Evolutionary conservation across 2,797 vertebrate species (phyloP), one percentile per base, ranked within the genome.

Genomic region (Parauchenoglanis ngamensis): DNA sequence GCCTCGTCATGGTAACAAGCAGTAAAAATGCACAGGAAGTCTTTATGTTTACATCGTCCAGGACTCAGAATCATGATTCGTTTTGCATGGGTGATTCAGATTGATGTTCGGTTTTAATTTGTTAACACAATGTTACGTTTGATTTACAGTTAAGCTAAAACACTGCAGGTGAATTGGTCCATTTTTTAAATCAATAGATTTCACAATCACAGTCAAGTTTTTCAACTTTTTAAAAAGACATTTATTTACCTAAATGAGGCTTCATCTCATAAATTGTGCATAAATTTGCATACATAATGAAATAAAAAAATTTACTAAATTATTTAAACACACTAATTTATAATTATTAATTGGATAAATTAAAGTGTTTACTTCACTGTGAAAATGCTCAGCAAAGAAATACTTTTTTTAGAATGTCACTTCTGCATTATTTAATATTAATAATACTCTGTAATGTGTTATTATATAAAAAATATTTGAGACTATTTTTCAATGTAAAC

Each of bases 1-100:
- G 79, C 19, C 59, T 65, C 17, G 19, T 77, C 84, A 85, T 76
- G 35, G 28, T 61, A 57, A 73, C 52, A 12, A 61, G 54, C 72
- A 85, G n/a, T 63, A 77, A 77, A 84, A 65, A 31, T 19, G 3
- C 49, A 76, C 28, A 44, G 54, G 25, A 15, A 28, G 3, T 25
- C 3, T 82, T 65, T 65, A 44, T 65, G 28, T n/a, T 7, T 0
- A 56, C 31, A 2, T 56, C 52, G 28, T 31, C 28, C 52, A 40
- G 54, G 56, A 44, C 68, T 76, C 44, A 23, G 15, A 56, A 56
- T 17, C 28, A 19, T 49, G 25, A 28, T 75, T n/a, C 7, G 25
- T 75, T 75, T 75, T 23, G 54, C 1, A 28, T 10, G 19, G n/a
- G 1, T 28, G 31, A 80, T 13, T 35, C 54, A 8, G 28, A 1